Percentiles rank a stretch among this genome's conserved stretches.
Evolutionary conservation across 2,888 invertebrate species (phyloP).

Genomic region (Molanna angustata): DNA sequence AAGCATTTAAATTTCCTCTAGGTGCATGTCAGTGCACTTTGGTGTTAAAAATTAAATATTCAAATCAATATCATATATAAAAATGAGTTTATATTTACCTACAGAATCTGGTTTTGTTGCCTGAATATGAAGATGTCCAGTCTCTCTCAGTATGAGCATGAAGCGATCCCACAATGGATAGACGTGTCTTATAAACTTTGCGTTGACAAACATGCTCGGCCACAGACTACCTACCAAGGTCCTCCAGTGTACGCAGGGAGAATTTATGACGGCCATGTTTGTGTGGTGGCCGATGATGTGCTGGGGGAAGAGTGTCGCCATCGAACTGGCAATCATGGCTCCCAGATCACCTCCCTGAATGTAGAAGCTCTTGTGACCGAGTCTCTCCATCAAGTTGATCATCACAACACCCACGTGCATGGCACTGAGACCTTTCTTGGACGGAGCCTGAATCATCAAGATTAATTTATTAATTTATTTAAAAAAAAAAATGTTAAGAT

Average conservation of each 20-base stretch:
- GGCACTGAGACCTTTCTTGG: conserved; percentile 57
- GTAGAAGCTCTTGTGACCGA: conserved; percentile 65
- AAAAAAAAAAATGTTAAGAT: conserved; percentile 3
- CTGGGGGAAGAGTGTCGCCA: conserved; percentile 56
- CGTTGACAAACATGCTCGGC: conserved; percentile 52
- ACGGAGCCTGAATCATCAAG: conserved; percentile 53
- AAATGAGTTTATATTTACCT: conserved; percentile 53
- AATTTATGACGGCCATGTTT: conserved; percentile 55
- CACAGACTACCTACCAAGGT: conserved; percentile 45
- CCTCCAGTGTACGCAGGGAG: conserved; percentile 44
- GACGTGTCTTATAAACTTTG: conserved; percentile 46
- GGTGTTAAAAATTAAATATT: no score
- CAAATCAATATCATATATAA: no score
- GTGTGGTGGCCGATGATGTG: conserved; percentile 54
- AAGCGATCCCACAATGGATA: conserved; percentile 48
- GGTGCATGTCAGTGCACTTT: no score
- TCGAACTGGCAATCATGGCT: conserved; percentile 47
- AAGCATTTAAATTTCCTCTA: no score
- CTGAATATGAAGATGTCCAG: conserved; percentile 53
- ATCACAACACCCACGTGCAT: conserved; percentile 56
- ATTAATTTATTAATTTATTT: background rate
- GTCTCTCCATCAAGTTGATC: conserved; percentile 66
- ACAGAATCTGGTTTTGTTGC: conserved; percentile 73
- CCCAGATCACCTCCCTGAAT: conserved; percentile 74
- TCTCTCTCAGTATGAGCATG: conserved; percentile 39